Evolutionary conservation across 2,113 vertebrate genomes (phyloP).

Genomic region (Nansenia antarctica): DNA sequence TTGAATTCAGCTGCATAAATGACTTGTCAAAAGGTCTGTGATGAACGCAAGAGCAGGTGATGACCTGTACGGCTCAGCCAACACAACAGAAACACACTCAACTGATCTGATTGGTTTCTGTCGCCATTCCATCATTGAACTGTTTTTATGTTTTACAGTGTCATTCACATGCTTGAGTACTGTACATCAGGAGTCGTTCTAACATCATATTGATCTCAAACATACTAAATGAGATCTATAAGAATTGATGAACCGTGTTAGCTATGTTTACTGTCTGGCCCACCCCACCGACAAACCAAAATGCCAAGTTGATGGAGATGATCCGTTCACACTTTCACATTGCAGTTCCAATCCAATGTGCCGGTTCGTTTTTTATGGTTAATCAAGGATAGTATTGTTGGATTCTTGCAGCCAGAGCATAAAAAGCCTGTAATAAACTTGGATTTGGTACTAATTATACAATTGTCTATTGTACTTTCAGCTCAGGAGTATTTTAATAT

Average conservation of each 20-base stretch:
- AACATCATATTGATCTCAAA: slow-evolving; percentile 7
- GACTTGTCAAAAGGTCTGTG: neutral
- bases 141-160: neutral
- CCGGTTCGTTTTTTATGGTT: neutral
- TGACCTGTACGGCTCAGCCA: neutral
- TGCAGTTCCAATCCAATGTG: neutral
- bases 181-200: slow-evolving; percentile 17
- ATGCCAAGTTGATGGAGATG: neutral
- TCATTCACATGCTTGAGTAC: neutral
- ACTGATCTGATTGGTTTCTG: slow-evolving; percentile 4
- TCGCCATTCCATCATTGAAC: neutral
- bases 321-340: neutral
- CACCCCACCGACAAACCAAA: neutral
- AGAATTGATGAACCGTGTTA: neutral
- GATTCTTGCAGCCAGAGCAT: neutral
- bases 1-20: slow-evolving; percentile 2
- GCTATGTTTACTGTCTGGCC: neutral
- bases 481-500: neutral
- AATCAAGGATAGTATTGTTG: neutral
- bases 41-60: neutral
- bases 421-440: neutral
- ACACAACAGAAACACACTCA: neutral
- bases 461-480: neutral
- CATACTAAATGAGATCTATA: slow-evolving; percentile 1
- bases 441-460: neutral